Percentiles rank a stretch among this genome's conserved stretches.
Evolutionary conservation across 2,888 invertebrate genomes (phyloP).

Genomic region (Papilio protenor): DNA sequence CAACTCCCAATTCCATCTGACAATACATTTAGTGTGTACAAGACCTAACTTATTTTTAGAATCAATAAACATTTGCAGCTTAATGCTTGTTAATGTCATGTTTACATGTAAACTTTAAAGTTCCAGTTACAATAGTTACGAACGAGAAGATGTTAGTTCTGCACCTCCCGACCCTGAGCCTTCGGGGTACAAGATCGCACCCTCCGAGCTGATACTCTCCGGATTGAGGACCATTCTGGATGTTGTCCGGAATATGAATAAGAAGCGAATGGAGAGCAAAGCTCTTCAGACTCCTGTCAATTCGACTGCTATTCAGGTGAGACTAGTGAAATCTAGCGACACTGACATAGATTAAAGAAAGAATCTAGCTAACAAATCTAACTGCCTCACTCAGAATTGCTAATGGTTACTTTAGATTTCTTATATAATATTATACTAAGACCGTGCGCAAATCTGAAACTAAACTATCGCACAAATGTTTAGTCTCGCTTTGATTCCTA

Average conservation of each 20-base stretch:
- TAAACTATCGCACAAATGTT: too few relatives aligned
- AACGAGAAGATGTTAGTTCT: conserved; percentile 45
- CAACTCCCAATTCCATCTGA: not conserved
- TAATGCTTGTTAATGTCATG: not conserved
- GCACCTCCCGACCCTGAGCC: conserved; percentile 52
- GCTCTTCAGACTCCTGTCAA: conserved; percentile 42
- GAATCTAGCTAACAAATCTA: too few relatives aligned
- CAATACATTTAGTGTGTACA: not conserved
- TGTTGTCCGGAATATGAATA: conserved; percentile 76
- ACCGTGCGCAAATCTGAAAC: too few relatives aligned
- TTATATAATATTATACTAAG: too few relatives aligned
- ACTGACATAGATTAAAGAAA: not conserved
- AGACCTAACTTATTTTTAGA: not conserved
- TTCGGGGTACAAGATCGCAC: conserved; percentile 59
- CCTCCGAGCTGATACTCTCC: conserved; percentile 75
- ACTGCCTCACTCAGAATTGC: too few relatives aligned
- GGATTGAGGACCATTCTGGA: conserved; percentile 76
- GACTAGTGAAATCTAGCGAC: conserved; percentile 39
- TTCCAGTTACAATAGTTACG: conserved; percentile 57
- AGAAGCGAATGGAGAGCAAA: conserved; percentile 57
- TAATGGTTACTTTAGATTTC: too few relatives aligned
- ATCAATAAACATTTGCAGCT: not conserved
- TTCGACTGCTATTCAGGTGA: conserved; percentile 62
- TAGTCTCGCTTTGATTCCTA: too few relatives aligned
- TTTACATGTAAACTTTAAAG: conserved; percentile 43